Evolutionary conservation across 2,797 vertebrate genomes (phyloP).

Genomic region (Chaetodon trifasciatus): DNA sequence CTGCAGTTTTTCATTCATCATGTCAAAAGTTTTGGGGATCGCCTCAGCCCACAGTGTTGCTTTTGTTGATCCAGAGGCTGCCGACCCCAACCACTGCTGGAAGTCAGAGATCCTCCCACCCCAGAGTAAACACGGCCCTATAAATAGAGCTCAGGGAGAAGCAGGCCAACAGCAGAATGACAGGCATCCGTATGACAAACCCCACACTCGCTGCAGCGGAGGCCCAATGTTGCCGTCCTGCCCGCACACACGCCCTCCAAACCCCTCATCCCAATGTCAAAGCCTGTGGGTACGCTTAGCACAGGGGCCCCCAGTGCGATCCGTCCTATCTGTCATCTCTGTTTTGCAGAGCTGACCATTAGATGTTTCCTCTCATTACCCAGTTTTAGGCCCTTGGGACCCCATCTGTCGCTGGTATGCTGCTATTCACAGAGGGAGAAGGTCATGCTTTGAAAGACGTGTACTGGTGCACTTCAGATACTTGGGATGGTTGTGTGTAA

Average conservation of each 20-base stretch:
- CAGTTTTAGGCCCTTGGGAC: slow-evolving; percentile 29
- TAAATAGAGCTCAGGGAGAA: slow-evolving; percentile 79
- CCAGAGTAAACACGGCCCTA: slow-evolving; percentile 79
- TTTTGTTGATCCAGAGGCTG: slow-evolving; percentile 61
- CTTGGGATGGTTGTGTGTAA: slow-evolving; percentile 53
- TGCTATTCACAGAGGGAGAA: slow-evolving; percentile 56
- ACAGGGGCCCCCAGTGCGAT: slow-evolving; percentile 22
- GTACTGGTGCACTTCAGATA: slow-evolving; percentile 32
- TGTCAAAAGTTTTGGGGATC: slow-evolving; percentile 40
- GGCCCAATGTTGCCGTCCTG: slow-evolving; percentile 18
- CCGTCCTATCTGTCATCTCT: slow-evolving; percentile 48
- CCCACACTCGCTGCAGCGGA: slow-evolving; percentile 42
- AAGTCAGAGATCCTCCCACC: slow-evolving; percentile 52
- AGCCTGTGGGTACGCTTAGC: slow-evolving; percentile 36
- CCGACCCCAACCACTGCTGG: slow-evolving; percentile 32
- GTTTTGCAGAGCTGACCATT: slow-evolving; percentile 53
- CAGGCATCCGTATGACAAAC: slow-evolving; percentile 74
- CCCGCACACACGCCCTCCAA: slow-evolving; percentile 33
- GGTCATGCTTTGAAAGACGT: slow-evolving; percentile 53
- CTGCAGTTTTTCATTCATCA: slow-evolving; percentile 9
- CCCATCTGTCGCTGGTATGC: slow-evolving; percentile 34
- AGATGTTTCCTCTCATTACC: slow-evolving; percentile 59
- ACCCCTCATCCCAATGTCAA: slow-evolving; percentile 47
- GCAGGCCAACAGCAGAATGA: slow-evolving; percentile 72
- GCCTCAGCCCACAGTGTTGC: slow-evolving; percentile 31